These are phyloP conservation scores for Salticus scenicus DNA, from an alignment of 2,888 invertebrate species.

Conservation along the genomic window DNA sequence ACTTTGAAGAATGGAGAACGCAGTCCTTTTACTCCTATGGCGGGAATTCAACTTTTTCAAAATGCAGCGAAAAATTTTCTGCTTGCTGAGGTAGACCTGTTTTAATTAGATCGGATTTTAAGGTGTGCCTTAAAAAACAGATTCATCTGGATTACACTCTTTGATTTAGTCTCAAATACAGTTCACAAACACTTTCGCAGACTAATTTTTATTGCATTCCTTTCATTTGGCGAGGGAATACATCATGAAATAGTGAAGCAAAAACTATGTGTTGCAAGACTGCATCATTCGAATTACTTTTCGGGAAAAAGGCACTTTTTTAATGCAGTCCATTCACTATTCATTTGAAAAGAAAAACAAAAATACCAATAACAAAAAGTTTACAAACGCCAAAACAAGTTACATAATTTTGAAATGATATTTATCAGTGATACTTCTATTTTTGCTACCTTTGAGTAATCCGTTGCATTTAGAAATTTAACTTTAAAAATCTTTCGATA, in stretches of 20 bases:
- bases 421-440: no score
- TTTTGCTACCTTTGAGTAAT: no score
- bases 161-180: conserved; percentile 43
- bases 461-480: no score
- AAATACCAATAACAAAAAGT: no score
- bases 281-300: conserved; percentile 29
- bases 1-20: conserved; percentile 52
- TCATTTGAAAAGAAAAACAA: no score
- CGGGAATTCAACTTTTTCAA: conserved; percentile 23
- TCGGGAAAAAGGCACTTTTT: conserved; percentile 42
- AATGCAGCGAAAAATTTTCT: conserved; percentile 16
- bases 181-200: conserved; percentile 38
- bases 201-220: conserved; percentile 44
- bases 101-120: conserved; percentile 64
- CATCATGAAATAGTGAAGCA: conserved; percentile 6
- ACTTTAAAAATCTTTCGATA: no score
- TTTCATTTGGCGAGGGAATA: conserved; percentile 26
- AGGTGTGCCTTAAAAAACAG: conserved; percentile 46
- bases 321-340: not conserved
- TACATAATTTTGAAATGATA: no score
- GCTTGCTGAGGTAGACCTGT: conserved; percentile 53
- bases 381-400: no score
- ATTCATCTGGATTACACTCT: conserved; percentile 57
- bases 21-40: conserved; percentile 16
- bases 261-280: conserved; percentile 5